Base-by-base conservation (phyloP, 1,140 invertebrate genomes). In the Microvelia longipes region DNA sequence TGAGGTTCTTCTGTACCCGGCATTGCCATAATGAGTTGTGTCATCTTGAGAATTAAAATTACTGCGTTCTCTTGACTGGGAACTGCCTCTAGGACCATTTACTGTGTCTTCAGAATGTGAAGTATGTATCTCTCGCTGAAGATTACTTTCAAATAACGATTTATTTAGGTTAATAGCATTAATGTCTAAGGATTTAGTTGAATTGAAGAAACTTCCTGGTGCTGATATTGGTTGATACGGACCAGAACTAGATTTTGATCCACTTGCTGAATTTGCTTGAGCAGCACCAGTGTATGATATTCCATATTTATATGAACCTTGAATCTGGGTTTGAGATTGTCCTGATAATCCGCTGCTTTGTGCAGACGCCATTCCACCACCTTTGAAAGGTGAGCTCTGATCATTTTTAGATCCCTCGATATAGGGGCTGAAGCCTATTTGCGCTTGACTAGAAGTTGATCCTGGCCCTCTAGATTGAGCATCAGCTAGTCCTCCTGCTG, bases 401-500 rank as follows among this genome's bases (percentile, higher is more conserved):
- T 75, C 68, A 69, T 81, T 76, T 63, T 80, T 76, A 15, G 82
- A 79, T 69, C 78, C 74, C 77, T 86, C 81, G 77, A 85, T 83
- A 71, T 87, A 86, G 0, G 90, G 90, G 66, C 87, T 86, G 75
- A 92, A 92, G 2, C 90, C 90, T 62, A 92, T 91, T 80, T 92
- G 90, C 19, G 90, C 90, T 80, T 92, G 90, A 30, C 89, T 91
- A 1, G 89, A 91, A 0, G 90, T 92, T 73, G 86, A 88, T 1
- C 90, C 90, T 24, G 88, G 87, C 1, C 90, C 90, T 73, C 87
- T 88, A 1, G 90, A 88, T 81, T 92, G 90, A 0, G 90, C 89
- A 79, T 92, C 89, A 2, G 90, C 89, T 80, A 91, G 84, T 2
- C 90, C 90, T 28, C 90, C 90, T 78, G 87, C 89, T 13, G 84